phyloP scores from a whole-genome alignment of 1,140 invertebrate genomes.

The Drosophila quadrilineata region DNA sequence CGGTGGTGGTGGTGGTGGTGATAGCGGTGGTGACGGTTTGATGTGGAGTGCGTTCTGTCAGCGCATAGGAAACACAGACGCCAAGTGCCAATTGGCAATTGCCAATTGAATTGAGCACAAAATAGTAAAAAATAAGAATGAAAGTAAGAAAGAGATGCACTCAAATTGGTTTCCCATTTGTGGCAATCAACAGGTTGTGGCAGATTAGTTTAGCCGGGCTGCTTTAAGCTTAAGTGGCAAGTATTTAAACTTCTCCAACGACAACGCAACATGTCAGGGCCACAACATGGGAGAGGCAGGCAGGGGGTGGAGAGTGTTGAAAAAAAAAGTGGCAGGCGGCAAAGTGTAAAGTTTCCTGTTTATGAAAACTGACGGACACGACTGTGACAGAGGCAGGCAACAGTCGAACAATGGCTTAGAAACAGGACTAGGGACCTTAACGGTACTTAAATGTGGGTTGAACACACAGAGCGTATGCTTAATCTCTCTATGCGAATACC shows the following conservation, averaged over 20 bases:
- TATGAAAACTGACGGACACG: constrained; percentile 35
- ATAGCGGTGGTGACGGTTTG: constrained; percentile 23
- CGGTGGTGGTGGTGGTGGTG: constrained; percentile 24
- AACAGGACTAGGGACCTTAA: constrained; percentile 17
- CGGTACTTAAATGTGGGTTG: constrained; percentile 15
- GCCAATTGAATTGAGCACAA: constrained; percentile 65
- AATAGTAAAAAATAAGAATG: too few species aligned
- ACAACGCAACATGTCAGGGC: constrained; percentile 46
- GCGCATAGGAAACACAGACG: not conserved
- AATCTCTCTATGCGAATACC: too few species aligned
- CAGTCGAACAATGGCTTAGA: constrained; percentile 51
- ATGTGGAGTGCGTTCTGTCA: constrained; percentile 16
- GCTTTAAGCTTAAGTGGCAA: constrained; percentile 40
- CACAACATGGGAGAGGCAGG: not conserved
- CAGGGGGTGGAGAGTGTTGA: not conserved
- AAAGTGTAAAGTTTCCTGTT: constrained; percentile 59
- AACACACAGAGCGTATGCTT: too few species aligned
- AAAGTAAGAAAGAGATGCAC: constrained; percentile 52
- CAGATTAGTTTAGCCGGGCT: constrained; percentile 7
- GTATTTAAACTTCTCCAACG: constrained; percentile 11
- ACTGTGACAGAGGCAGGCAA: constrained; percentile 42
- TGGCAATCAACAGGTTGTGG: constrained; percentile 61
- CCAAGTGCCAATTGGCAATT: constrained; percentile 31
- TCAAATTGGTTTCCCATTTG: constrained; percentile 59
- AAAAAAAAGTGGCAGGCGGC: constrained; percentile 54